Conservation (phyloP, 2,888 invertebrate species). For the Pediacus dermestoides region DNA sequence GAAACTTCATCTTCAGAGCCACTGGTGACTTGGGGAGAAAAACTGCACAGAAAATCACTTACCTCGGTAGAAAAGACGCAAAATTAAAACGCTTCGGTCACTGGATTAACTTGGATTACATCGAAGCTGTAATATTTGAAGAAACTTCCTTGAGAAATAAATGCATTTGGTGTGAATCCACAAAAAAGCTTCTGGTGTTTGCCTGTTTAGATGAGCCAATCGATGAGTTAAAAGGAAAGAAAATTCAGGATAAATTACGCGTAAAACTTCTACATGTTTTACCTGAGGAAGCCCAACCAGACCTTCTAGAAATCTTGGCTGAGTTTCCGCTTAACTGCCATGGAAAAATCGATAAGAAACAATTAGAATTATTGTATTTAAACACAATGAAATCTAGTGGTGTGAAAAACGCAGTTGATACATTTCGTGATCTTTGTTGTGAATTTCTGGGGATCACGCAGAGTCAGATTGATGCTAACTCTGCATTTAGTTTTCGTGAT, state of each 20-base stretch:
- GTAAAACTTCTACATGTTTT: constrained; percentile 38
- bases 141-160: constrained; percentile 53
- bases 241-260: constrained; percentile 38
- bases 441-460: constrained; percentile 18
- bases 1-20: constrained; percentile 54
- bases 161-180: constrained; percentile 54
- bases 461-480: not conserved
- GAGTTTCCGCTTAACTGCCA: constrained; percentile 61
- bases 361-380: not conserved
- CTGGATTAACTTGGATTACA: constrained; percentile 59
- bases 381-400: not conserved
- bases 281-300: constrained; percentile 53
- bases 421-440: constrained; percentile 35
- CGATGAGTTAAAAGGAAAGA: constrained; percentile 25
- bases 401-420: constrained; percentile 3
- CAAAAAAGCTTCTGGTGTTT: constrained; percentile 52
- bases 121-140: constrained; percentile 54
- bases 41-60: constrained; percentile 54
- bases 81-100: constrained; percentile 75
- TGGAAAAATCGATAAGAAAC: constrained; percentile 65
- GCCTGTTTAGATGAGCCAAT: constrained; percentile 41
- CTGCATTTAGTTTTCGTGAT: constrained; percentile 54
- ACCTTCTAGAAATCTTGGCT: constrained; percentile 59
- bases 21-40: constrained; percentile 73
- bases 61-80: constrained; percentile 65